A percentile compares a stretch with the other conserved stretches of the same genome.
phyloP scores from a whole-genome alignment of 2,888 invertebrate genomes.

The Pristionchus entomophagus region DNA sequence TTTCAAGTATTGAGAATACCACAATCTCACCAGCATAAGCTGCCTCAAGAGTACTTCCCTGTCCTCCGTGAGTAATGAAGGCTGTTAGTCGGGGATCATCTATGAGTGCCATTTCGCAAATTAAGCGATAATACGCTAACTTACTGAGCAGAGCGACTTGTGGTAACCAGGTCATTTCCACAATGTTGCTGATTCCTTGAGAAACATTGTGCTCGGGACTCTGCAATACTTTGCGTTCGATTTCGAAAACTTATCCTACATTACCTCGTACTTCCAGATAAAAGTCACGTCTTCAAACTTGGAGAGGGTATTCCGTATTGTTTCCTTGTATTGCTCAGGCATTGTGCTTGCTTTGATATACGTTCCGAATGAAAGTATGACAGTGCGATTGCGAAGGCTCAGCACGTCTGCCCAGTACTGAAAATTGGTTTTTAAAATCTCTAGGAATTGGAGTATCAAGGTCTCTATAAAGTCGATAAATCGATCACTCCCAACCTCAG shows the following conservation, averaged over 20 bases:
- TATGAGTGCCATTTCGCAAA: no score
- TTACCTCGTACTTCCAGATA: conserved; percentile 29
- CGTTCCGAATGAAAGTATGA: no score
- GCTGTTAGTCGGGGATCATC: neutral
- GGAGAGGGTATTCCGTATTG: neutral
- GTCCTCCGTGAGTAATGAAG: neutral
- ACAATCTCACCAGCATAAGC: neutral
- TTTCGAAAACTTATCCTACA: neutral
- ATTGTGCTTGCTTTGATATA: neutral
- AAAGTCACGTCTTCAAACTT: conserved; percentile 14
- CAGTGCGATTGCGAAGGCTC: no score
- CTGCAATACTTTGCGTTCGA: neutral
- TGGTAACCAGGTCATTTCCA: neutral
- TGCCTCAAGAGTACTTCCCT: neutral
- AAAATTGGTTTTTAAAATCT: no score
- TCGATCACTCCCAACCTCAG: no score
- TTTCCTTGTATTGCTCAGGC: neutral
- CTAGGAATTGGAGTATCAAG: no score
- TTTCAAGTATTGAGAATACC: neutral
- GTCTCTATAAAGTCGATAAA: no score
- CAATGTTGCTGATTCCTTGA: neutral
- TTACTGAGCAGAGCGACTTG: neutral
- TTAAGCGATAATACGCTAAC: neutral
- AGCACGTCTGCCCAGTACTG: no score
- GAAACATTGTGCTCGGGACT: neutral